Evolutionary conservation across 2,888 invertebrate species (phyloP).

Genomic region (Brachypterus glaber): DNA sequence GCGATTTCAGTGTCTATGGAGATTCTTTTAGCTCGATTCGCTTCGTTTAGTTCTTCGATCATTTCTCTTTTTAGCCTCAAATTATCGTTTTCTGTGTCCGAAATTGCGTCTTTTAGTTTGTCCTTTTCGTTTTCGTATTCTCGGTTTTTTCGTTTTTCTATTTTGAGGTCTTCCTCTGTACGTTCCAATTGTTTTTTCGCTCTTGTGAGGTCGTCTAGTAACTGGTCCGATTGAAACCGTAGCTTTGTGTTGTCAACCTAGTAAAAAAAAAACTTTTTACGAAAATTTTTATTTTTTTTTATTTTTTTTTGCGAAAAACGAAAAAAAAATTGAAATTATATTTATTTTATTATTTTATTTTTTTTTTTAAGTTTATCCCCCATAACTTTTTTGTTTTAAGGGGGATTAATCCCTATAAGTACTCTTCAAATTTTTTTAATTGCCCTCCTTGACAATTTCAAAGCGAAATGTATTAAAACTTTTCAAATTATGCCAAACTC

Average conservation of each 20-base stretch:
- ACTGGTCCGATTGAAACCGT: conserved; percentile 23
- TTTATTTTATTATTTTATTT: no score
- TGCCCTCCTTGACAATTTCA: no score
- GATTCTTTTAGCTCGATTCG: conserved; percentile 25
- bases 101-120: conserved; percentile 19
- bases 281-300: no score
- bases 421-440: no score
- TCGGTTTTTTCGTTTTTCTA: conserved; percentile 16
- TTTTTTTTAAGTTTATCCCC: no score
- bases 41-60: conserved; percentile 26
- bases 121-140: conserved; percentile 23
- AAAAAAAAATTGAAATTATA: no score
- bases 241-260: conserved; percentile 26
- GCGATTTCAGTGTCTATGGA: conserved; percentile 25
- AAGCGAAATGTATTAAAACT: no score
- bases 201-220: conserved; percentile 20
- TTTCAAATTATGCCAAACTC: no score
- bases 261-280: no score
- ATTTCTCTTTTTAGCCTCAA: conserved; percentile 25
- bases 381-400: no score
- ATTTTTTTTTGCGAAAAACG: no score
- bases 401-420: no score
- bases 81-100: conserved; percentile 24
- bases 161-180: conserved; percentile 18
- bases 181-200: conserved; percentile 21